Conservation (phyloP, 2,797 vertebrate genomes). For the Smutsia gigantea region DNA sequence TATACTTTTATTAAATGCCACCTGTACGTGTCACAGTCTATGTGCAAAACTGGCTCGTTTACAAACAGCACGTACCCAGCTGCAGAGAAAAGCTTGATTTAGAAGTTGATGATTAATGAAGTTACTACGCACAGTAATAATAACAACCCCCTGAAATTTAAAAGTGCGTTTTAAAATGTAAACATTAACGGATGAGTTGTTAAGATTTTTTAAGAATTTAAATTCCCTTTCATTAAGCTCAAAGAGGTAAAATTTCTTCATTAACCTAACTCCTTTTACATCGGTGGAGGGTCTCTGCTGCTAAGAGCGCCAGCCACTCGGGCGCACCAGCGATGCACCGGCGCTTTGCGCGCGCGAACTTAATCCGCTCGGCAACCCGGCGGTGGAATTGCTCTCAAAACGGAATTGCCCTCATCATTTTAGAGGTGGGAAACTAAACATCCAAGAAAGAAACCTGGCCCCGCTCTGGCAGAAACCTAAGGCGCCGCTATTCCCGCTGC, state of each 20-base stretch:
- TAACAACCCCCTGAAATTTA: background rate
- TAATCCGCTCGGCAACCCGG: background rate
- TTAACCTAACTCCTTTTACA: conserved; percentile 17
- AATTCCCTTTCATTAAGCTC: conserved; percentile 39
- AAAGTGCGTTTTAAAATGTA: conserved; percentile 20
- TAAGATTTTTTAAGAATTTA: background rate
- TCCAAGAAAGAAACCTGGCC: background rate
- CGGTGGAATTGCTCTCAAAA: background rate
- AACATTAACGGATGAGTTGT: background rate
- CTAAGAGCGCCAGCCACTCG: background rate
- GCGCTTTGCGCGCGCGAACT: background rate
- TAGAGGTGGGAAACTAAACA: conserved; percentile 2
- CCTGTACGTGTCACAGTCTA: background rate
- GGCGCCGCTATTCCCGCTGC: background rate
- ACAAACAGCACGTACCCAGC: background rate
- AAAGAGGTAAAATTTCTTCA: conserved; percentile 42
- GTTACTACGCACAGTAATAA: background rate
- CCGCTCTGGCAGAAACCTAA: background rate
- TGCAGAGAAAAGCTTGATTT: conserved; percentile 17
- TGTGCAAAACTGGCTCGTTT: background rate
- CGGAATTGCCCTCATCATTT: background rate
- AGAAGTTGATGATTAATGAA: background rate
- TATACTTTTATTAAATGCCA: background rate
- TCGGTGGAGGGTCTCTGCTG: background rate
- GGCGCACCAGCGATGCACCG: background rate